phyloP scores from a whole-genome alignment of 2,888 invertebrate genomes.

The Aelia acuminata region DNA sequence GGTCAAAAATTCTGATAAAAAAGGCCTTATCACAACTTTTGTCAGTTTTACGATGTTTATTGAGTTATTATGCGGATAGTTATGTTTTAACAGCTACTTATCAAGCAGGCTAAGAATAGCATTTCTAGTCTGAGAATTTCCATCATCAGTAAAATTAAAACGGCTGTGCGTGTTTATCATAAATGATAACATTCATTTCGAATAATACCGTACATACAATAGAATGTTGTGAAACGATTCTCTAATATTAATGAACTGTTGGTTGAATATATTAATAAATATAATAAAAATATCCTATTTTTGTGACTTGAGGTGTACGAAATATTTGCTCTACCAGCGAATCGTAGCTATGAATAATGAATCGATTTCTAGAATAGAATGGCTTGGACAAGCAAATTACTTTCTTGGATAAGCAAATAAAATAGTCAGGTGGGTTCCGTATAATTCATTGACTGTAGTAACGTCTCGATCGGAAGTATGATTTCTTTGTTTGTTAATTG shows the following conservation, averaged over 20 bases:
- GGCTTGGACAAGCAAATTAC: background rate
- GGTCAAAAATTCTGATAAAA: background rate
- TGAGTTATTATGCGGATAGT: background rate
- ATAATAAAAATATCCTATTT: background rate
- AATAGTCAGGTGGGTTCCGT: too few species aligned
- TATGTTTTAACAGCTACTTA: background rate
- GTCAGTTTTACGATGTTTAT: background rate
- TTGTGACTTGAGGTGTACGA: background rate
- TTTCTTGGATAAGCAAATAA: too few species aligned
- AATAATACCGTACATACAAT: too few species aligned
- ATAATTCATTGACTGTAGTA: background rate
- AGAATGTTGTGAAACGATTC: too few species aligned
- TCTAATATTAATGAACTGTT: too few species aligned
- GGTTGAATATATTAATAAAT: too few species aligned
- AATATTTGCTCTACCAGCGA: background rate
- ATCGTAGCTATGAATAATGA: background rate
- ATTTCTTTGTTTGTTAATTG: background rate
- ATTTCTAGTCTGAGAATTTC: background rate
- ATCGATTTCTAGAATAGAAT: background rate
- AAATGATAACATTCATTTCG: too few species aligned
- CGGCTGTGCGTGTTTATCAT: too few species aligned
- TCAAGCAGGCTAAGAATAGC: background rate
- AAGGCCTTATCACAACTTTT: background rate
- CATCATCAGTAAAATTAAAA: too few species aligned
- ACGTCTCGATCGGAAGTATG: background rate